Evolutionary conservation across 1,140 invertebrate species (phyloP).

Genomic region (Platyura marginata): DNA sequence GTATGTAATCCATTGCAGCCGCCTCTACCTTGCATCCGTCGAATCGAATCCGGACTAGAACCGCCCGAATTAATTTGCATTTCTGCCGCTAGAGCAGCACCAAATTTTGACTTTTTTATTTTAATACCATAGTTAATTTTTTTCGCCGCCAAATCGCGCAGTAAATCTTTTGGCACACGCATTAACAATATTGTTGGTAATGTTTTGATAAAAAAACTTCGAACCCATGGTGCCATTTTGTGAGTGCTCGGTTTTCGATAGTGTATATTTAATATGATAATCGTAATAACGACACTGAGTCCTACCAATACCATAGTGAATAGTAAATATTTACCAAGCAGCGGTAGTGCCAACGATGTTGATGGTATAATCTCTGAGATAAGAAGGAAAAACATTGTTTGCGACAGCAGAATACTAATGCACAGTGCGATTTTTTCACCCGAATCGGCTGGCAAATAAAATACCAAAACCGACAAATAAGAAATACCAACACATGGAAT

Average conservation of each 20-base stretch:
- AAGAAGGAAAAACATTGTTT: constrained; percentile 98
- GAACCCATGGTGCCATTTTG: constrained; percentile 84
- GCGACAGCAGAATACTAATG: constrained; percentile 94
- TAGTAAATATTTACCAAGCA: constrained; percentile 94
- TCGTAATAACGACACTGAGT: constrained; percentile 90
- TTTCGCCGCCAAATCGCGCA: constrained; percentile 57
- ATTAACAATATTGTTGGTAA: constrained; percentile 70
- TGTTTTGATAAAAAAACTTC: constrained; percentile 69
- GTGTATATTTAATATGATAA: constrained; percentile 96
- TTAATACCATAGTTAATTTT: constrained; percentile 43
- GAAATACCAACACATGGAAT: constrained; percentile 87
- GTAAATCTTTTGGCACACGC: constrained; percentile 63
- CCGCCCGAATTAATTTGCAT: constrained; percentile 46
- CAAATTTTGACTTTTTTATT: constrained; percentile 41
- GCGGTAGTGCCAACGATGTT: constrained; percentile 86
- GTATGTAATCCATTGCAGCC: constrained; percentile 63
- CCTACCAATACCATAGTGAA: constrained; percentile 98
- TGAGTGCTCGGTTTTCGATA: constrained; percentile 97
- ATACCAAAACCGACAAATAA: constrained; percentile 80
- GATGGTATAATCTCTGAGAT: constrained; percentile 98
- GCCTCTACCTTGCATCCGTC: constrained; percentile 36
- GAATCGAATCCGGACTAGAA: constrained; percentile 53
- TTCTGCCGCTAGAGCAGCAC: constrained; percentile 41
- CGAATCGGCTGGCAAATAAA: constrained; percentile 95
- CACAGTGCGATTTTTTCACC: constrained; percentile 97